phyloP scores from a whole-genome alignment of 2,888 invertebrate genomes.

The Meiosimyza platycephala region DNA sequence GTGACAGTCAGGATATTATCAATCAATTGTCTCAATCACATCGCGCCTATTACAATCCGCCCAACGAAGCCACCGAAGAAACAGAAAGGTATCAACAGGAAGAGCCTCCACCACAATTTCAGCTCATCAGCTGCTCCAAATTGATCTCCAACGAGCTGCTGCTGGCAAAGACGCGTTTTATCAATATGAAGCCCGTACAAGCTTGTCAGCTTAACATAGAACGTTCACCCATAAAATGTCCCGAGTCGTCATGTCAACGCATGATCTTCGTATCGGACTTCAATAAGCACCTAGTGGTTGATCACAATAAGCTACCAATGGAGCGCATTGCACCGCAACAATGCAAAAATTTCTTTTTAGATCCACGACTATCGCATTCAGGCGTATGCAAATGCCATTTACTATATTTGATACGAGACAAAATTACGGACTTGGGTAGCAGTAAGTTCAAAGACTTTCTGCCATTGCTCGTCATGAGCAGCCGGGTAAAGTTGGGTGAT shows the following conservation, averaged over 20 bases:
- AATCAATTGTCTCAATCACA: constrained; percentile 40
- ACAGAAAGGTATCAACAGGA: neutral
- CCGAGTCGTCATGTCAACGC: constrained; percentile 53
- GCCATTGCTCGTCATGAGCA: constrained; percentile 60
- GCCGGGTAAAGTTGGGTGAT: constrained; percentile 49
- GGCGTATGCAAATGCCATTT: constrained; percentile 55
- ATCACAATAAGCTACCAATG: constrained; percentile 56
- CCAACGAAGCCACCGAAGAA: constrained; percentile 34
- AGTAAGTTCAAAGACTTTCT: constrained; percentile 53
- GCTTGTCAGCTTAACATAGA: constrained; percentile 47
- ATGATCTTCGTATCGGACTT: constrained; percentile 59
- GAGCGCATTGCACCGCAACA: constrained; percentile 55
- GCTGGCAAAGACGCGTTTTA: constrained; percentile 27
- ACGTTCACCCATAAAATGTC: constrained; percentile 56
- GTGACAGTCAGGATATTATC: constrained; percentile 7
- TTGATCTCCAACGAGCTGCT: constrained; percentile 40
- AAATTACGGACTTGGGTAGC: constrained; percentile 52
- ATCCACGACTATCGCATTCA: constrained; percentile 48
- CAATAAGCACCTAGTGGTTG: constrained; percentile 55
- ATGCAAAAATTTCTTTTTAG: constrained; percentile 58
- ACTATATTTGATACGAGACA: constrained; percentile 56
- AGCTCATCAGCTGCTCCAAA: constrained; percentile 44
- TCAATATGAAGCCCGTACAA: constrained; percentile 36
- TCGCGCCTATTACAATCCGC: constrained; percentile 44
- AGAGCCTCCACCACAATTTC: constrained; percentile 48